Base-by-base conservation (phyloP, 1,140 invertebrate species). In the Oncopeltus fasciatus region DNA sequence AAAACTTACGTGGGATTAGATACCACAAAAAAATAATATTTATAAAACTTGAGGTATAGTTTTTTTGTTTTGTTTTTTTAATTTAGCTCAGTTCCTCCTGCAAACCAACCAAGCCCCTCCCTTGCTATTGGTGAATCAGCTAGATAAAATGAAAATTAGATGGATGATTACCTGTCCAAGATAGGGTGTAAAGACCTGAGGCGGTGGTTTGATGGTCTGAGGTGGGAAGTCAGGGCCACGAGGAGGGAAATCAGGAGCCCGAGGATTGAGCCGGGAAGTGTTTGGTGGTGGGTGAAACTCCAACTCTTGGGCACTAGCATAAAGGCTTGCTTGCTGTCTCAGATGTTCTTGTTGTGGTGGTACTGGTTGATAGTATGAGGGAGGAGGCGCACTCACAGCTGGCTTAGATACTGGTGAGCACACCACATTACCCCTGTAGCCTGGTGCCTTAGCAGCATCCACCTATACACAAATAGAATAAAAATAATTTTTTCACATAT, bases 191-290 rank as follows among this genome's bases (percentile, higher is more conserved):
- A n/a, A n/a, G n/a, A n/a, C n/a, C 5, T 38, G 14, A 38, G 14
- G 5, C 5, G 64, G 70, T 68, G 49, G 70, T 65, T 65, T 68
- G 60, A 65, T 70, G 14, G 76, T 75, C 16, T 46, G 44, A 57
- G 76, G 77, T 0, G 81, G 81, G 70, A 92, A 93, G 73, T 92
- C 88, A 1, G 89, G 88, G 20, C 90, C 90, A 69, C 90, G 83
- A 1, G 76, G 77, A 0, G 81, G 81, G 70, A 92, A 93, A 73
- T 92, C 88, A 1, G 89, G 88, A 18, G 90, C 90, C 69, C 90
- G 83, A 1, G 90, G 90, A 76, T 93, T 93, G 56, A 93, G 77
- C 57, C 88, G 79, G 33, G 88, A 90, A n/a, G n/a, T n/a, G n/a
- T n/a, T n/a, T 26, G 63, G 47, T 26, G 64, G 31, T 21, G 61